Percentiles rank a stretch among this genome's conserved stretches.
These are phyloP conservation scores for Drosophila planitibia DNA, from an alignment of 2,888 invertebrate genomes.

Conservation along the genomic window DNA sequence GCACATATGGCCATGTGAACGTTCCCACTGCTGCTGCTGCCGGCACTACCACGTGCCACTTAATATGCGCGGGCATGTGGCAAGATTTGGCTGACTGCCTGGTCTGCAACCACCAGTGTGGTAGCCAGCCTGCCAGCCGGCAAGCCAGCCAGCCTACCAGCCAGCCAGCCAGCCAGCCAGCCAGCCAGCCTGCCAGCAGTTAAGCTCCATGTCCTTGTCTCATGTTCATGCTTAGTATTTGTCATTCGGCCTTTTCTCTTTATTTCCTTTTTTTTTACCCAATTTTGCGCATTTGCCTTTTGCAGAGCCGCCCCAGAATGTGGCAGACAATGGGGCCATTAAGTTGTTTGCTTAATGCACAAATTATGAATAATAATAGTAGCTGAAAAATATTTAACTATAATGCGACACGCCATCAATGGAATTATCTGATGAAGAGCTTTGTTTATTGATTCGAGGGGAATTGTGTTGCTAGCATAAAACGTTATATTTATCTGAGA, in stretches of 20 bases:
- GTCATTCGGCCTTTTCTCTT: constrained; percentile 23
- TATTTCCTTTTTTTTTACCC: constrained; percentile 28
- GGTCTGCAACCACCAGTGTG: constrained; percentile 34
- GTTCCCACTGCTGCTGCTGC: constrained; percentile 24
- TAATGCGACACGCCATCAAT: constrained; percentile 33
- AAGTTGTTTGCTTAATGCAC: constrained; percentile 31
- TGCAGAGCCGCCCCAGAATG: constrained; percentile 23
- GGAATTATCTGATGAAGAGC: constrained; percentile 20
- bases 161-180: not conserved
- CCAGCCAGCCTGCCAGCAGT: constrained; percentile 4
- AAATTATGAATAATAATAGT: constrained; percentile 47
- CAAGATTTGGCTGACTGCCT: constrained; percentile 61
- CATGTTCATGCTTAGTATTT: constrained; percentile 33
- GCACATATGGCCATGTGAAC: constrained; percentile 71
- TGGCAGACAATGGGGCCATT: constrained; percentile 32
- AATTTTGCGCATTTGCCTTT: constrained; percentile 58
- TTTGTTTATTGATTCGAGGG: constrained; percentile 24
- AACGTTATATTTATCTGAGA: not conserved
- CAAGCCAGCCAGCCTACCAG: not conserved
- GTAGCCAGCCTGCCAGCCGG: not conserved
- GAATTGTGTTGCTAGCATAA: constrained; percentile 5
- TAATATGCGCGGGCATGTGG: constrained; percentile 78
- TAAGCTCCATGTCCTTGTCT: constrained; percentile 35
- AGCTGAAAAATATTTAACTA: constrained; percentile 16
- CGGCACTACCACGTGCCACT: constrained; percentile 68